phyloP scores from a whole-genome alignment of 2,888 invertebrate genomes.

The Spilarctia lutea region DNA sequence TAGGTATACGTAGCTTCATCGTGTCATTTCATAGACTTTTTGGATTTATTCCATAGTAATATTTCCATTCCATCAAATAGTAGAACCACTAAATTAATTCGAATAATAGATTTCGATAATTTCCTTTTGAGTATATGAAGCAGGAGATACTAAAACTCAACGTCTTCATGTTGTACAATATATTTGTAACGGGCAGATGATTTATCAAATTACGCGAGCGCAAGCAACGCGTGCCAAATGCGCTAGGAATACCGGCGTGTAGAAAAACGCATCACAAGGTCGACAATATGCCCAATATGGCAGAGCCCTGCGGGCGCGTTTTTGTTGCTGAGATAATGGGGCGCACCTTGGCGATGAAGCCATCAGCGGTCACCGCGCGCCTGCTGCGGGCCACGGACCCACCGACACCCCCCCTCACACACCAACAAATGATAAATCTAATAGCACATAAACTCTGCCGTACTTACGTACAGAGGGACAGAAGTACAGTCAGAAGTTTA shows the following conservation, averaged over 20 bases:
- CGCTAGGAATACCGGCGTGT: slow-evolving; percentile 7
- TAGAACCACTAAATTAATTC: neutral
- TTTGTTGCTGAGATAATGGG: slow-evolving; percentile 13
- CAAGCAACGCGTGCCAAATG: slow-evolving; percentile 2
- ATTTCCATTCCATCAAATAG: no score
- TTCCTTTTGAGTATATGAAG: neutral
- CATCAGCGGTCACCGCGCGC: neutral
- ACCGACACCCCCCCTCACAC: neutral
- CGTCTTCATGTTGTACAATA: neutral
- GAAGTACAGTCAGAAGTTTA: neutral
- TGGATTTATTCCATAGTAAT: no score
- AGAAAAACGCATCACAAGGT: slow-evolving; percentile 9
- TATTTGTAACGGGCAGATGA: neutral
- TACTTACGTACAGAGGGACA: neutral
- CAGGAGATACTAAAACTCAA: neutral
- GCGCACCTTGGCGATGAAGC: slow-evolving; percentile 24
- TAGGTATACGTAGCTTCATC: no score
- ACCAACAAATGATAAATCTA: neutral
- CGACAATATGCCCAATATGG: slow-evolving; percentile 13
- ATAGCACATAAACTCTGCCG: neutral
- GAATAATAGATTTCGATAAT: neutral
- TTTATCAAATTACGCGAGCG: neutral
- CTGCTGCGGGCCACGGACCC: neutral
- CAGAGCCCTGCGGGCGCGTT: slow-evolving; percentile 12
- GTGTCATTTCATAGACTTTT: no score